Conservation (phyloP, 2,113 vertebrate genomes). For the Pogona vitticeps region DNA sequence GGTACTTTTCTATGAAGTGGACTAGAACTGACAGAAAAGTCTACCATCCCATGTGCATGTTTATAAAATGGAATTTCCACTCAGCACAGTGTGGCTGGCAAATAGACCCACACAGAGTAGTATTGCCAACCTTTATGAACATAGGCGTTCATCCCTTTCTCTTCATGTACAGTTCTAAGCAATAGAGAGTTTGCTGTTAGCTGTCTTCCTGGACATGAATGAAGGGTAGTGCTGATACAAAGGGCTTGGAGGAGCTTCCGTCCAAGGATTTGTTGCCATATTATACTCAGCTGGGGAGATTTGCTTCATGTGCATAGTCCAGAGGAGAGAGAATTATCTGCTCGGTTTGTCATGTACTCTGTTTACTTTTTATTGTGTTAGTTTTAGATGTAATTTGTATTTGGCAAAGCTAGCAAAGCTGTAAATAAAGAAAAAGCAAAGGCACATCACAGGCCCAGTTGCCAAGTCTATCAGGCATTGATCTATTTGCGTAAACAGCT, state of each 20-base stretch:
- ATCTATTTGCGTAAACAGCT: not conserved
- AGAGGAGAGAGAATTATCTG: not conserved
- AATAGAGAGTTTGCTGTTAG: too few relatives aligned
- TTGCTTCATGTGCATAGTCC: not conserved
- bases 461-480: not conserved
- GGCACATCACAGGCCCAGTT: not conserved
- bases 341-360: not conserved
- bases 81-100: not conserved
- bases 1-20: not conserved
- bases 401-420: not conserved
- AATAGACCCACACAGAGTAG: not conserved
- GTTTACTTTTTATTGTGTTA: constrained; percentile 9
- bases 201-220: not conserved
- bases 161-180: not conserved
- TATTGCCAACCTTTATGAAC: not conserved
- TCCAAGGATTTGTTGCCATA: too few relatives aligned
- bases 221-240: not conserved
- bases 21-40: not conserved
- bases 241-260: too few relatives aligned
- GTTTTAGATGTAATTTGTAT: not conserved
- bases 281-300: not conserved
- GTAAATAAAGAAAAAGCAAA: not conserved
- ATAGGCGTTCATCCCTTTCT: not conserved
- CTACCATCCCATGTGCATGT: not conserved
- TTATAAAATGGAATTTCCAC: not conserved